phyloP scores from a whole-genome alignment of 2,797 vertebrate genomes.

The Karalla daura region DNA sequence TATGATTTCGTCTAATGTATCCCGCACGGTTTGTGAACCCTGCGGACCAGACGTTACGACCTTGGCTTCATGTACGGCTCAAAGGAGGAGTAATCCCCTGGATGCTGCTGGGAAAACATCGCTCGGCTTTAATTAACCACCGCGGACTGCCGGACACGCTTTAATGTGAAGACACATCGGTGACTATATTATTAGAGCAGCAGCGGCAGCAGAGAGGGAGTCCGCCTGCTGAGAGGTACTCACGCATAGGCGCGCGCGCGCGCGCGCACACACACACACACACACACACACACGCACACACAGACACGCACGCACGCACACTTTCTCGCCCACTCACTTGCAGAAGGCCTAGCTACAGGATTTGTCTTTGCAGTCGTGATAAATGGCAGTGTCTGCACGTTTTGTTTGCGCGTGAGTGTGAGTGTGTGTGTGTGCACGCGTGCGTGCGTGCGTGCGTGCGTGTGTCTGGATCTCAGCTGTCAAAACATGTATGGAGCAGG shows the following conservation, averaged over 20 bases:
- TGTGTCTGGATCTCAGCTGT: slow-evolving; percentile 20
- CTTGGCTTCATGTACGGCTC: slow-evolving; percentile 59
- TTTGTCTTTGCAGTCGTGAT: no score
- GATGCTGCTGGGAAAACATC: slow-evolving; percentile 39
- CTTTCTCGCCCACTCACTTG: no score
- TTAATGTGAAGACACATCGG: slow-evolving; percentile 19
- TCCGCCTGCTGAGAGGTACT: slow-evolving; percentile 43
- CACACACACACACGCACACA: not conserved
- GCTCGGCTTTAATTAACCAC: slow-evolving; percentile 29
- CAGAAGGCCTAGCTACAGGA: slow-evolving; percentile 34
- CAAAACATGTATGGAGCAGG: slow-evolving; percentile 14
- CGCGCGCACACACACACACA: not conserved
- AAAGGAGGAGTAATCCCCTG: slow-evolving; percentile 53
- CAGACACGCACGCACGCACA: not conserved
- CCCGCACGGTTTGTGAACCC: slow-evolving; percentile 46
- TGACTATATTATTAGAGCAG: slow-evolving; percentile 12
- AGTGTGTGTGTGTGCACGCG: not conserved
- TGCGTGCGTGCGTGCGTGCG: not conserved
- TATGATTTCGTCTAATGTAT: slow-evolving; percentile 61
- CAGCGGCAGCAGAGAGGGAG: slow-evolving; percentile 2
- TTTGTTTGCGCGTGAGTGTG: not conserved
- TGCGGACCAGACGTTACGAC: slow-evolving; percentile 56
- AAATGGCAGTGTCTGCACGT: slow-evolving; percentile 4
- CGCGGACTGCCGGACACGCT: slow-evolving; percentile 11
- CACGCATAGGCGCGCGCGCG: not conserved